phyloP scores from a whole-genome alignment of 1,140 invertebrate species.

The Agraylea sexmaculata region DNA sequence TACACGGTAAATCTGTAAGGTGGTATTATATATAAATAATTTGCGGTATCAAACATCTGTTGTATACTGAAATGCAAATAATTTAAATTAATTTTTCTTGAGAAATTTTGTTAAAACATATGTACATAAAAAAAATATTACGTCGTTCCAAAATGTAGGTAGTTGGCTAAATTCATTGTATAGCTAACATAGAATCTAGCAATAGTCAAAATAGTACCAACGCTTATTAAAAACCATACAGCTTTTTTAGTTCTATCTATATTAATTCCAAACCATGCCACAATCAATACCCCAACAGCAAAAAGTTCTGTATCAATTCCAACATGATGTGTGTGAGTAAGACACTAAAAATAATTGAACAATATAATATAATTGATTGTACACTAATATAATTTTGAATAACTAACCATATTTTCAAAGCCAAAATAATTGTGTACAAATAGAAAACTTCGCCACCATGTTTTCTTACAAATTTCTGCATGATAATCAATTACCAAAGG shows the following conservation, averaged over 20 bases:
- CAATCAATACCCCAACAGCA: slow-evolving; percentile 54
- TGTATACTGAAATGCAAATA: slow-evolving; percentile 40
- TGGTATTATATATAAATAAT: slow-evolving; percentile 59
- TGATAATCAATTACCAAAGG: slow-evolving; percentile 50
- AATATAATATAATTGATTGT: slow-evolving; percentile 3
- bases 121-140: slow-evolving; percentile 33
- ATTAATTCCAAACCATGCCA: slow-evolving; percentile 38
- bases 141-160: slow-evolving; percentile 55
- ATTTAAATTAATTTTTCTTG: slow-evolving; percentile 1
- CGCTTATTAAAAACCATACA: slow-evolving; percentile 31
- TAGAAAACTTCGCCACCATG: slow-evolving; percentile 51
- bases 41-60: slow-evolving; percentile 56
- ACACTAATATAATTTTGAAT: slow-evolving; percentile 8
- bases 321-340: slow-evolving; percentile 61
- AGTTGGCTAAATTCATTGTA: slow-evolving; percentile 44
- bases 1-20: slow-evolving; percentile 58
- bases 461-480: slow-evolving; percentile 46
- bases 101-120: slow-evolving; percentile 9
- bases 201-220: slow-evolving; percentile 44
- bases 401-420: slow-evolving; percentile 49
- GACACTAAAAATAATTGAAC: slow-evolving; percentile 37
- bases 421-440: slow-evolving; percentile 56
- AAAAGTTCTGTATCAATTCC: slow-evolving; percentile 81
- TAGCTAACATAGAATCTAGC: slow-evolving; percentile 49
- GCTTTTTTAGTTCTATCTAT: slow-evolving; percentile 45